Evolutionary conservation across 2,113 vertebrate species (phyloP).

Genomic region (Fukomys damarensis): DNA sequence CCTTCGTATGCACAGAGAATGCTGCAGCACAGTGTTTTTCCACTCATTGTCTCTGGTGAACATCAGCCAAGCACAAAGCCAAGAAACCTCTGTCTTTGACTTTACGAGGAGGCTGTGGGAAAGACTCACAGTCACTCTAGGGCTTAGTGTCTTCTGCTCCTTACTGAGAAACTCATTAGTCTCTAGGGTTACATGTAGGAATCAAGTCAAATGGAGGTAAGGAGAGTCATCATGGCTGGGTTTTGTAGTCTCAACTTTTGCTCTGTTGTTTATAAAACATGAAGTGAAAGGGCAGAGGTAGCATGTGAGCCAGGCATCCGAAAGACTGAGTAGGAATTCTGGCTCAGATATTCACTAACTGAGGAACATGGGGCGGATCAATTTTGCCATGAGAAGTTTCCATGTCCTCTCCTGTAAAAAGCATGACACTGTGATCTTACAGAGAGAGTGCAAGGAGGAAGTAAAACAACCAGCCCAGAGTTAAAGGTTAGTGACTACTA

Average conservation of each 20-base stretch:
- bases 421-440: accelerated
- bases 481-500: neutral
- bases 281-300: neutral
- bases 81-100: neutral
- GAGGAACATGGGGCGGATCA: accelerated
- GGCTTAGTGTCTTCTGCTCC: too few species aligned
- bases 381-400: too few species aligned
- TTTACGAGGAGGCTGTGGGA: neutral
- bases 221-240: accelerated
- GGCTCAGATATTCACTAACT: neutral
- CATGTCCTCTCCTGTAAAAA: neutral
- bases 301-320: neutral
- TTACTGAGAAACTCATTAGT: neutral
- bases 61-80: neutral
- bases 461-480: neutral
- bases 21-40: too few species aligned
- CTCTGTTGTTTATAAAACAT: neutral
- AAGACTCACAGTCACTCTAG: accelerated
- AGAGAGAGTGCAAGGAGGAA: neutral
- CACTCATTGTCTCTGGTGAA: neutral
- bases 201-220: neutral
- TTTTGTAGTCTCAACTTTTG: neutral
- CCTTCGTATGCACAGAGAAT: accelerated
- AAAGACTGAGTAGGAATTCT: neutral
- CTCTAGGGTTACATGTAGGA: neutral